A percentile compares a stretch with the other conserved stretches of the same genome.
Evolutionary conservation across 2,113 vertebrate species (phyloP).

Genomic region (Neolamprologus kungweensis): DNA sequence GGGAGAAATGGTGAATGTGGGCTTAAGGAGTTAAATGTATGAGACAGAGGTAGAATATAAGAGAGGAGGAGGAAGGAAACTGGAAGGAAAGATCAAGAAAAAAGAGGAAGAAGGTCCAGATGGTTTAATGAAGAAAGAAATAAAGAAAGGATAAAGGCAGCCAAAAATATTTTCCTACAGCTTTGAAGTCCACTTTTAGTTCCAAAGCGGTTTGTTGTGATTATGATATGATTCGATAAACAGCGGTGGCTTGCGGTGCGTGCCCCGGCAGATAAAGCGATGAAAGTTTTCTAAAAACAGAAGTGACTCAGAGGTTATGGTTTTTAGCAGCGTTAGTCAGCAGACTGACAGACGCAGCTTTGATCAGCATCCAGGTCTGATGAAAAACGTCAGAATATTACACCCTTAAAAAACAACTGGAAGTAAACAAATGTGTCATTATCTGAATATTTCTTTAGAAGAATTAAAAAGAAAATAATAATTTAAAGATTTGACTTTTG

Average conservation of each 20-base stretch:
- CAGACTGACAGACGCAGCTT: constrained; percentile 32
- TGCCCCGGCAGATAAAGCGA: constrained; percentile 19
- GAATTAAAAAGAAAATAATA: neutral
- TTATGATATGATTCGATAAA: constrained; percentile 49
- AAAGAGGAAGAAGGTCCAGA: neutral
- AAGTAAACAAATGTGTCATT: neutral
- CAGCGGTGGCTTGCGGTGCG: neutral
- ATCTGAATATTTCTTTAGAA: neutral
- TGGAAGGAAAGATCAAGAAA: neutral
- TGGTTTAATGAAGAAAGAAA: neutral
- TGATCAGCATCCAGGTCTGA: constrained; percentile 2
- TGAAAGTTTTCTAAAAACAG: constrained; percentile 48
- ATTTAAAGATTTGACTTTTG: neutral
- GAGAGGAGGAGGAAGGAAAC: neutral
- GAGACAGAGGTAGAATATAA: neutral
- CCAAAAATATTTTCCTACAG: neutral
- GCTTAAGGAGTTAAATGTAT: neutral
- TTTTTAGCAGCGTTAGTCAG: constrained; percentile 2
- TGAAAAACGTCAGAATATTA: neutral
- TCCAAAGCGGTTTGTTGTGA: constrained; percentile 1
- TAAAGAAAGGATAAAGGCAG: neutral
- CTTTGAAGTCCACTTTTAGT: constrained; percentile 47
- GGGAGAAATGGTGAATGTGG: neutral
- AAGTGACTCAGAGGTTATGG: constrained; percentile 22
- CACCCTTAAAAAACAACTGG: neutral